phyloP scores from a whole-genome alignment of 1,140 invertebrate genomes.

The Drosophila kepulauana region DNA sequence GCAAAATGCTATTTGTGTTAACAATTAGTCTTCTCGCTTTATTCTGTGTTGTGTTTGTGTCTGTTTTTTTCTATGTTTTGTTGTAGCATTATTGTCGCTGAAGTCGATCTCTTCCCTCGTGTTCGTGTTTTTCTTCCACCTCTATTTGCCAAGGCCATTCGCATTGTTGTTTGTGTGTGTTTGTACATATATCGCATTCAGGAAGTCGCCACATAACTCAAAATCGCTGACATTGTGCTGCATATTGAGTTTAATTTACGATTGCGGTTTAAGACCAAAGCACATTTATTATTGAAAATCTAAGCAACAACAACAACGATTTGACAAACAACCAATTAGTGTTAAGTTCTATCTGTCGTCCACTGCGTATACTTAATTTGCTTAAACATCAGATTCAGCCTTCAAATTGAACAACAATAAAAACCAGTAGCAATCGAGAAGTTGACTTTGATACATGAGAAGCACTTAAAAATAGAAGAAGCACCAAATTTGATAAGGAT shows the following conservation, averaged over 20 bases:
- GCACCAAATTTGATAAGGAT: neutral
- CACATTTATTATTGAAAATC: constrained; percentile 35
- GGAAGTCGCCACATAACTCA: constrained; percentile 55
- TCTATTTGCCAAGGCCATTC: constrained; percentile 51
- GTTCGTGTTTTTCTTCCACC: constrained; percentile 38
- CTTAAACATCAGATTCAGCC: neutral
- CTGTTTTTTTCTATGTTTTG: constrained; percentile 16
- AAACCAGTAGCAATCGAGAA: constrained; percentile 8
- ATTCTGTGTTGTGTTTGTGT: constrained; percentile 18
- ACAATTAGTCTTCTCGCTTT: constrained; percentile 64
- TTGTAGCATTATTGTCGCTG: constrained; percentile 41
- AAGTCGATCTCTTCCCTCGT: constrained; percentile 19
- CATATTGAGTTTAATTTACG: constrained; percentile 43
- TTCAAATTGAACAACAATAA: neutral
- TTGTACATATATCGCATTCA: constrained; percentile 17
- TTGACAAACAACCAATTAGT: neutral
- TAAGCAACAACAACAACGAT: neutral
- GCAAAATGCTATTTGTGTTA: constrained; percentile 78
- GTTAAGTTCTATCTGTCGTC: neutral
- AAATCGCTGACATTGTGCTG: constrained; percentile 45
- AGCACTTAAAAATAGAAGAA: neutral
- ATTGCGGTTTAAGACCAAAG: constrained; percentile 31
- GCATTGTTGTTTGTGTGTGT: constrained; percentile 22
- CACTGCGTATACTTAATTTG: neutral
- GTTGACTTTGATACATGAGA: neutral